A percentile compares a stretch with the other conserved stretches of the same genome.
phyloP scores from a whole-genome alignment of 2,797 vertebrate genomes.

The Glossophaga mutica region DNA sequence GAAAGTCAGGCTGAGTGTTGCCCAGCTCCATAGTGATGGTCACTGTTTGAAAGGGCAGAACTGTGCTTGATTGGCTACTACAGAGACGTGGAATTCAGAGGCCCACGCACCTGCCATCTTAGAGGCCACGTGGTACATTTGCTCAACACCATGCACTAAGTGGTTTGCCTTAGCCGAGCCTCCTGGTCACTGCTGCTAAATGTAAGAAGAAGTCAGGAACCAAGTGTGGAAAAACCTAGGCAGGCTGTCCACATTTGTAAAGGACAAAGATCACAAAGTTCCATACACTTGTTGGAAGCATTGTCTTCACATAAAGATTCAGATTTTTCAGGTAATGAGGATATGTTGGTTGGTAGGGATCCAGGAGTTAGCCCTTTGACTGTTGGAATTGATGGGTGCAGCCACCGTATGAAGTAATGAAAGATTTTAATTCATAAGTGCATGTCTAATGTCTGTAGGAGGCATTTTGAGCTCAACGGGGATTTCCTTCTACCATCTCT shows the following conservation, averaged over 20 bases:
- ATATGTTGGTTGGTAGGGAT: neutral
- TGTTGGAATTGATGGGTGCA: neutral
- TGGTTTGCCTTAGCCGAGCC: accelerated
- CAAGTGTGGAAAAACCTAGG: neutral
- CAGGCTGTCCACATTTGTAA: too few species aligned
- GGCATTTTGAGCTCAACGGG: neutral
- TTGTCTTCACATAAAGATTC: neutral
- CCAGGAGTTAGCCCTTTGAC: neutral
- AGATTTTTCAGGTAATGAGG: neutral
- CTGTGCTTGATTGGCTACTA: accelerated
- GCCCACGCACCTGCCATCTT: accelerated
- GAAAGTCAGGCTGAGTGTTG: neutral
- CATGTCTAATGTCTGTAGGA: neutral
- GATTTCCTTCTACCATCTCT: neutral
- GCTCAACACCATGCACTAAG: too few species aligned
- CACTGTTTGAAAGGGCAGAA: neutral
- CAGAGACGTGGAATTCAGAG: neutral
- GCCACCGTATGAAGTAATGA: neutral
- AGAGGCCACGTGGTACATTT: accelerated
- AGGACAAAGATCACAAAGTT: neutral
- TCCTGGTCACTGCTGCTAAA: neutral
- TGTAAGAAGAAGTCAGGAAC: neutral
- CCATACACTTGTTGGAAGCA: neutral
- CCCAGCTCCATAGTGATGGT: neutral
- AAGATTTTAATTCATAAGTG: neutral